These are phyloP conservation scores for Synchiropus splendidus DNA, from an alignment of 2,113 vertebrate genomes.

Conservation along the genomic window DNA sequence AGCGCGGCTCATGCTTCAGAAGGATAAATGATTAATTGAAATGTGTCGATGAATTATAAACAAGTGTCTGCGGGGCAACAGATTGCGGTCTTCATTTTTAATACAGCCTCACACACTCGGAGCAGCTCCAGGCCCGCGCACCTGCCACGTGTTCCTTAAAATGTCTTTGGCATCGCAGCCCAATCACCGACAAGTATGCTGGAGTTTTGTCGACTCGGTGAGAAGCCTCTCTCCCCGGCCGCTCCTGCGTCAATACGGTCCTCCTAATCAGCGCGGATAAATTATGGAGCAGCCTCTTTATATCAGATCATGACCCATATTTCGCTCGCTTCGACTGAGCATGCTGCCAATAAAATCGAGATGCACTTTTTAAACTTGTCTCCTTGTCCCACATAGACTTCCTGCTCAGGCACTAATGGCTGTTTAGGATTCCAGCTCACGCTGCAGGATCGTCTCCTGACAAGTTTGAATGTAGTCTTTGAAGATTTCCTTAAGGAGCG, in stretches of 20 bases:
- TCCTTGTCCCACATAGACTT: constrained; percentile 31
- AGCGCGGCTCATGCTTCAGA: constrained; percentile 39
- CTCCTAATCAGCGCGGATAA: constrained; percentile 54
- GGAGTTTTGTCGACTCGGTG: constrained; percentile 19
- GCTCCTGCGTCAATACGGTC: constrained; percentile 33
- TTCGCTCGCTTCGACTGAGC: constrained; percentile 35
- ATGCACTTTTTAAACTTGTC: constrained; percentile 35
- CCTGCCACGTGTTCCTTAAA: constrained; percentile 11
- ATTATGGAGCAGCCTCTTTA: constrained; percentile 60
- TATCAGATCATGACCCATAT: constrained; percentile 64
- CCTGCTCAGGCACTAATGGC: constrained; percentile 10
- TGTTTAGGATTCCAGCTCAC: constrained; percentile 7
- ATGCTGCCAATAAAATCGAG: constrained; percentile 47
- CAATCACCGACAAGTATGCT: constrained; percentile 28
- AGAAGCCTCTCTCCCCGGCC: constrained; percentile 16
- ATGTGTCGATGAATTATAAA: constrained; percentile 62
- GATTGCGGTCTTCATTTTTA: constrained; percentile 66
- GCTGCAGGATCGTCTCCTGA: too few species aligned
- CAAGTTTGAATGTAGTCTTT: too few species aligned
- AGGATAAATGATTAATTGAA: constrained; percentile 61
- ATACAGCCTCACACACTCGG: constrained; percentile 47
- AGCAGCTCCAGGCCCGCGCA: constrained; percentile 14
- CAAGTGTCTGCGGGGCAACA: constrained; percentile 52
- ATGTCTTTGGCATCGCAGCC: constrained; percentile 3
- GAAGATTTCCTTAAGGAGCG: too few species aligned